Conservation (phyloP, 2,797 vertebrate genomes). For the Zalophus californianus region DNA sequence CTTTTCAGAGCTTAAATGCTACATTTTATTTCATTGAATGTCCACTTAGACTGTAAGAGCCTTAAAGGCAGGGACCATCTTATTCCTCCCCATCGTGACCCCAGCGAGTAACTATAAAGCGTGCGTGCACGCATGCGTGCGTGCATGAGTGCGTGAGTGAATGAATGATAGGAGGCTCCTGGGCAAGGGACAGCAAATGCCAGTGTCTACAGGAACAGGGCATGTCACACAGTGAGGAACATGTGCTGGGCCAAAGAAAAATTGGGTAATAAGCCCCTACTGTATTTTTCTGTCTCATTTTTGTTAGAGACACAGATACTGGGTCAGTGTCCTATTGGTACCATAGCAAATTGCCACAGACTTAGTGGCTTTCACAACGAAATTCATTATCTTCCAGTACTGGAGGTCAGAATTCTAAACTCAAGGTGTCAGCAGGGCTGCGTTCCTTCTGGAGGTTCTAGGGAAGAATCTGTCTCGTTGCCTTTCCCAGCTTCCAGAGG, state of each 20-base stretch:
- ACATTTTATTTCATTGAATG: not conserved
- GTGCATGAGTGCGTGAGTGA: no score
- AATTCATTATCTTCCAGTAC: not conserved
- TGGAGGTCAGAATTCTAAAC: not conserved
- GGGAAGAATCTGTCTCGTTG: not conserved
- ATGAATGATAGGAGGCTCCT: not conserved
- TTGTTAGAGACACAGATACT: not conserved
- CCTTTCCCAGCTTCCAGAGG: not conserved
- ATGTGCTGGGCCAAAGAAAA: not conserved
- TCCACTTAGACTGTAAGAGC: not conserved
- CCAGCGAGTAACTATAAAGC: not conserved
- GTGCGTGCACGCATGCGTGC: accelerated
- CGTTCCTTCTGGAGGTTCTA: not conserved
- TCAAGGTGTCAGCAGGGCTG: not conserved
- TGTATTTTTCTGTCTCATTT: not conserved
- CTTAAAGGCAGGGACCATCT: not conserved
- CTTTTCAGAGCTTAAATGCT: not conserved
- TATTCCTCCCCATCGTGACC: not conserved
- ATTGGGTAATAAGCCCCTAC: not conserved
- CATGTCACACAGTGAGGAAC: not conserved
- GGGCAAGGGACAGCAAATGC: not conserved
- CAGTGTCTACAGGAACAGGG: not conserved
- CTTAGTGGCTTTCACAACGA: not conserved
- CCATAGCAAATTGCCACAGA: not conserved
- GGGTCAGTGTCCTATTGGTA: no score